Evolutionary conservation across 53 echinoderm and acorn worm species (phyloP).

Genomic region (Stichopus horrens): DNA sequence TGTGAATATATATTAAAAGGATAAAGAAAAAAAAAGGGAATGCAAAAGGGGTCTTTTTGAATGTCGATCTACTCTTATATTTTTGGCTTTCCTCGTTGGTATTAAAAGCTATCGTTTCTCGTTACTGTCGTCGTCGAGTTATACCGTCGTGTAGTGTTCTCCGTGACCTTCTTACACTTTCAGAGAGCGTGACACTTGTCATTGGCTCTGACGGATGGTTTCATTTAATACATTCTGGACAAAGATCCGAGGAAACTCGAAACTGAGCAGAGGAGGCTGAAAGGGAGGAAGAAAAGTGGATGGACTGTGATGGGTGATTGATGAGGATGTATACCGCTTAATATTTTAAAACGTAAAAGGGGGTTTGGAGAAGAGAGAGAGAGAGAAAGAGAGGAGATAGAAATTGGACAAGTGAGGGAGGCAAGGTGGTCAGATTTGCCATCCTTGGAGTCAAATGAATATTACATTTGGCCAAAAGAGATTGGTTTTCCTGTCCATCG

Average conservation of each 20-base stretch:
- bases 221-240: conserved; percentile 29
- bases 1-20: not conserved
- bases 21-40: too few species aligned
- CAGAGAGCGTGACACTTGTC: conserved; percentile 29
- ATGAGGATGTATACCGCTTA: not conserved
- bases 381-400: not conserved
- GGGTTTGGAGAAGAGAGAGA: not conserved
- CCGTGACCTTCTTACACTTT: conserved; percentile 5
- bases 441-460: too few species aligned
- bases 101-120: too few species aligned
- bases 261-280: not conserved
- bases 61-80: too few species aligned
- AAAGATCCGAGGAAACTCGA: conserved; percentile 8
- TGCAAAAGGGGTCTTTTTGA: too few species aligned
- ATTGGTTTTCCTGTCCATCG: too few species aligned
- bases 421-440: not conserved
- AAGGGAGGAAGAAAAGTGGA: not conserved
- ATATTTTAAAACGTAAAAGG: not conserved
- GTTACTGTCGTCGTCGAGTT: too few species aligned
- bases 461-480: too few species aligned
- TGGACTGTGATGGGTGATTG: conserved; percentile 10
- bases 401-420: not conserved
- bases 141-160: not conserved
- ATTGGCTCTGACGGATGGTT: conserved; percentile 19
- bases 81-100: too few species aligned